A percentile compares a stretch with the other conserved stretches of the same genome.
Conservation (phyloP, 1,140 invertebrate species). For the Saxidomus purpurata region DNA sequence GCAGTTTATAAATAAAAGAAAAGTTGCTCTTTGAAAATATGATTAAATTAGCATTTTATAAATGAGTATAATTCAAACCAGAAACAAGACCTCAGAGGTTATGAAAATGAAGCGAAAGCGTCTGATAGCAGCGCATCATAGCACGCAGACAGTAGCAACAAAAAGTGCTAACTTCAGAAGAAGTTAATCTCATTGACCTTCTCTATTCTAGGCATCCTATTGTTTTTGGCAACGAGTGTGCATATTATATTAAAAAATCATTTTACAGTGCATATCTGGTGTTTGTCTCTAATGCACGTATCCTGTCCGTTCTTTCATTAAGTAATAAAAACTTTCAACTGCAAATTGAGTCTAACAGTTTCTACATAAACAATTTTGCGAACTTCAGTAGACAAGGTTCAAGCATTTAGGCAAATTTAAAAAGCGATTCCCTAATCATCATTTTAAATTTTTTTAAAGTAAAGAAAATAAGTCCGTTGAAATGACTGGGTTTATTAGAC, state of each 20-base stretch:
- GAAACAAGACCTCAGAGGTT: neutral
- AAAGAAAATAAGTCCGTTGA: neutral
- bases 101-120: no score
- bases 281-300: neutral
- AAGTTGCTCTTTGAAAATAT: conserved; percentile 22
- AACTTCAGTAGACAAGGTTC: no score
- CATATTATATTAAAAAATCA: neutral
- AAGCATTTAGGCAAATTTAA: no score
- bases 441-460: no score
- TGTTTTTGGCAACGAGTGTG: conserved; percentile 2
- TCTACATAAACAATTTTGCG: no score
- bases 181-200: neutral
- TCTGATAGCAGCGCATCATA: neutral
- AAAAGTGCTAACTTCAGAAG: neutral
- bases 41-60: conserved; percentile 12
- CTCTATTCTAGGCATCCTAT: neutral
- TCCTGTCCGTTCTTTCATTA: neutral
- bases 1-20: neutral
- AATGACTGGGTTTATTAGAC: neutral
- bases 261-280: neutral
- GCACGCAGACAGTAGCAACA: neutral
- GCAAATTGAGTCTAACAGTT: no score
- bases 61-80: conserved; percentile 4
- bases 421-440: no score
- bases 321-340: no score